Conservation (phyloP, 2,797 vertebrate genomes). For the Menidia menidia region DNA sequence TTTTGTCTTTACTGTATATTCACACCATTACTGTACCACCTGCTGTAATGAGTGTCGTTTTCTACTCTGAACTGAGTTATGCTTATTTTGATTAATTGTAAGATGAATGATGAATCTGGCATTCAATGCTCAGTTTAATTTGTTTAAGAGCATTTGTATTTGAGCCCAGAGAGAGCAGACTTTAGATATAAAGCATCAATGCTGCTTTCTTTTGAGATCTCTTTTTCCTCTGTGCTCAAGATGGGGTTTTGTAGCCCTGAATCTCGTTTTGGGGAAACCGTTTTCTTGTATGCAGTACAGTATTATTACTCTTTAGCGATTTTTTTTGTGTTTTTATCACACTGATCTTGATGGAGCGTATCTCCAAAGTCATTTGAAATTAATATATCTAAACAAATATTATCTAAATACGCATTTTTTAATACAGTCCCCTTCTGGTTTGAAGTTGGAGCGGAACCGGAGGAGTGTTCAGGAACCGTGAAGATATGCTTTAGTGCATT, state of each 20-base stretch:
- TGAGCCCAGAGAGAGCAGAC: constrained; percentile 12
- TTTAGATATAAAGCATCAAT: constrained; percentile 26
- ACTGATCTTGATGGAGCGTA: constrained; percentile 13
- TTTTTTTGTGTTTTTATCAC: background rate
- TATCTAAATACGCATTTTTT: constrained; percentile 26
- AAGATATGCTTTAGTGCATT: constrained; percentile 45
- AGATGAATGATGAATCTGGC: constrained; percentile 13
- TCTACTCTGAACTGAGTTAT: constrained; percentile 6
- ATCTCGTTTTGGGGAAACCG: background rate
- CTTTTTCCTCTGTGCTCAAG: background rate
- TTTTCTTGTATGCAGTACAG: too few species aligned
- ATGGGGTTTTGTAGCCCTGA: background rate
- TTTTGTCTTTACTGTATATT: background rate
- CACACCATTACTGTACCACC: background rate
- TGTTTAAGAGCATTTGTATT: constrained; percentile 9
- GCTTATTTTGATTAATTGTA: constrained; percentile 5
- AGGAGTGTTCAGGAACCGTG: constrained; percentile 62
- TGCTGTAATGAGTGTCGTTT: background rate
- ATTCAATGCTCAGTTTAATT: constrained; percentile 17
- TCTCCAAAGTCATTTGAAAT: constrained; percentile 9
- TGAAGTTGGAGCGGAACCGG: constrained; percentile 52
- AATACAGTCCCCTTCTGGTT: constrained; percentile 39
- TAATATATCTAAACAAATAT: constrained; percentile 22
- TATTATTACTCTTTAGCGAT: background rate
- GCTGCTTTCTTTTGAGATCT: constrained; percentile 20